A percentile compares a stretch with the other conserved stretches of the same genome.
Conservation (phyloP, 1,140 invertebrate species). For the Solenopsis invicta region DNA sequence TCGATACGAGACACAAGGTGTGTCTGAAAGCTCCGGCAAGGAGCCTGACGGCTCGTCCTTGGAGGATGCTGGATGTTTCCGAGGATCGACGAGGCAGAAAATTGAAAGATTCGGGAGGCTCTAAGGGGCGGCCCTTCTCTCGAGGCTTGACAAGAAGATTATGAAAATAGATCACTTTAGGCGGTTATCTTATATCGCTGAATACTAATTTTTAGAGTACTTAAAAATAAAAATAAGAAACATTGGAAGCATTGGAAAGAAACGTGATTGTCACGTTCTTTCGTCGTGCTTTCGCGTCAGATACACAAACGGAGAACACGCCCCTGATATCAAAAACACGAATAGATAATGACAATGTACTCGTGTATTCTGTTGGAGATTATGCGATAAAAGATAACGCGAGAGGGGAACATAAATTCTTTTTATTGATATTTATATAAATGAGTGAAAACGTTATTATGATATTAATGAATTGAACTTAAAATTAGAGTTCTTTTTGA, state of each 20-base stretch:
- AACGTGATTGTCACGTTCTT: not conserved
- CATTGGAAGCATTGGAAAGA: not conserved
- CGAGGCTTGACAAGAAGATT: not conserved
- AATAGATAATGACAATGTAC: not conserved
- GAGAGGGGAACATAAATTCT: not conserved
- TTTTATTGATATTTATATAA: not conserved
- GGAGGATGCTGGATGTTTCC: constrained; percentile 44
- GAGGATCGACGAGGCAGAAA: constrained; percentile 29
- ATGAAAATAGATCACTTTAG: not conserved
- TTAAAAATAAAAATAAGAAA: not conserved
- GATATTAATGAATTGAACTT: not conserved
- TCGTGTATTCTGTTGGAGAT: not conserved
- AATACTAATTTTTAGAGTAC: not conserved
- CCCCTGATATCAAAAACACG: not conserved
- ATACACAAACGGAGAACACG: not conserved
- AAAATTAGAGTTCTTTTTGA: not conserved
- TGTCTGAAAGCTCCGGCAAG: constrained; percentile 45
- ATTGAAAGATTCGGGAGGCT: not conserved
- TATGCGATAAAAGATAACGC: not conserved
- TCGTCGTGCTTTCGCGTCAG: not conserved
- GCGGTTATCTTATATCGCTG: not conserved
- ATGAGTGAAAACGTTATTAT: not conserved
- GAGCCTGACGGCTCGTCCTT: not conserved
- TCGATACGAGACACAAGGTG: constrained; percentile 48
- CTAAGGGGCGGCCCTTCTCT: no score